A percentile compares a stretch with the other conserved stretches of the same genome.
Evolutionary conservation across 2,888 invertebrate genomes (phyloP).

Genomic region (Crematogaster levior): DNA sequence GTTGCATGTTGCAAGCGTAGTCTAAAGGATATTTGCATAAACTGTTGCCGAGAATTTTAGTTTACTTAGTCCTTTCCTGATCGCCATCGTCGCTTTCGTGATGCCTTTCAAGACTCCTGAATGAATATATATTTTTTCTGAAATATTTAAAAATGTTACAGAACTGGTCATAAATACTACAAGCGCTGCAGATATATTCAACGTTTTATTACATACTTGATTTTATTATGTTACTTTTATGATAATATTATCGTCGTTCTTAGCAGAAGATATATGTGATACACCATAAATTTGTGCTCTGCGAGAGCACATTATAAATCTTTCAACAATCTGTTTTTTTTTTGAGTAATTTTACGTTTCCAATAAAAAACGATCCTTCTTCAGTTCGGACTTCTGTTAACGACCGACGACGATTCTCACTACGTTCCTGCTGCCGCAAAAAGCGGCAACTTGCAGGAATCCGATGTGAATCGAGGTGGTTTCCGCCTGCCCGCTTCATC

Average conservation of each 20-base stretch:
- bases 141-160: neutral
- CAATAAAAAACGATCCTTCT: slow-evolving; percentile 4
- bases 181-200: neutral
- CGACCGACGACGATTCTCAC: slow-evolving; percentile 62
- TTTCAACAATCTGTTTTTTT: neutral
- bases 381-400: neutral
- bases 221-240: slow-evolving; percentile 17
- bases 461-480: slow-evolving; percentile 59
- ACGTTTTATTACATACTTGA: slow-evolving; percentile 17
- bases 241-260: neutral
- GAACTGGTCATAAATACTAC: neutral
- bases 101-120: neutral
- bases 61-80: slow-evolving; percentile 15
- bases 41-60: slow-evolving; percentile 25
- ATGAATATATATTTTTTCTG: neutral
- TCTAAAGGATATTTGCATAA: slow-evolving; percentile 38
- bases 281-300: neutral
- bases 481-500: slow-evolving; percentile 39
- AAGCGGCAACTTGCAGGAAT: slow-evolving; percentile 59
- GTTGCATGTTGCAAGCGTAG: slow-evolving; percentile 5
- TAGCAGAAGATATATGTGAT: neutral
- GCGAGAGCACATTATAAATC: slow-evolving; percentile 1
- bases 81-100: neutral
- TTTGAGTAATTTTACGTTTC: neutral
- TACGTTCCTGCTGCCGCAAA: slow-evolving; percentile 62